phyloP scores from a whole-genome alignment of 2,888 invertebrate genomes.

The Drosophila monieri region DNA sequence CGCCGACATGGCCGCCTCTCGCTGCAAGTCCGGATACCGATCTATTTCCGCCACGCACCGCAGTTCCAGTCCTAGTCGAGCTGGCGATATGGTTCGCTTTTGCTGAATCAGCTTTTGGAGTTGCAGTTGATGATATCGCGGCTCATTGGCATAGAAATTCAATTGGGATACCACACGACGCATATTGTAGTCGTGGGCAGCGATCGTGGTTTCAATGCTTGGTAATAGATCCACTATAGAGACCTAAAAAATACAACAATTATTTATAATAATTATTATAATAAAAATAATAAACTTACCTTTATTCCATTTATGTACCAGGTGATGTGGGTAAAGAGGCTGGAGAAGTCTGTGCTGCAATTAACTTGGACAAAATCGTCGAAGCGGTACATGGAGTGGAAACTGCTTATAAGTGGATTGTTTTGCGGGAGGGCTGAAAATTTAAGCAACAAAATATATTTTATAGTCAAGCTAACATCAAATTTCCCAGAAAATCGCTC shows the following conservation, averaged over 20 bases:
- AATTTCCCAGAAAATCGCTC: background rate
- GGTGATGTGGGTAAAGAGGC: slow-evolving; percentile 76
- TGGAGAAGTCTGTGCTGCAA: slow-evolving; percentile 82
- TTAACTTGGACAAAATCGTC: slow-evolving; percentile 82
- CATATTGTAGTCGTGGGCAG: slow-evolving; percentile 80
- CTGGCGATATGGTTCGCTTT: slow-evolving; percentile 45
- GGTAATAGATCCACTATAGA: slow-evolving; percentile 70
- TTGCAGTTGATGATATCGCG: slow-evolving; percentile 67
- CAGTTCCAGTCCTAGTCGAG: slow-evolving; percentile 66
- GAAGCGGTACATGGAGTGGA: slow-evolving; percentile 76
- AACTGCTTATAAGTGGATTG: slow-evolving; percentile 81
- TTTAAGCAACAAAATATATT: background rate
- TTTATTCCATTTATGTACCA: slow-evolving; percentile 82
- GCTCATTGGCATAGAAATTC: slow-evolving; percentile 81
- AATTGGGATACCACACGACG: slow-evolving; percentile 79
- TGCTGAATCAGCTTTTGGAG: slow-evolving; percentile 45
- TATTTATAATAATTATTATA: too few species aligned
- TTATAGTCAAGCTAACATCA: background rate
- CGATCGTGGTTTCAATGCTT: slow-evolving; percentile 78
- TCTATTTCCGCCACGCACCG: slow-evolving; percentile 82
- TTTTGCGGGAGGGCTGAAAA: slow-evolving; percentile 80
- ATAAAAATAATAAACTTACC: too few species aligned
- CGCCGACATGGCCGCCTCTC: slow-evolving; percentile 75
- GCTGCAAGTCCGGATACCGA: slow-evolving; percentile 72
- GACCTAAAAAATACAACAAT: slow-evolving; percentile 58